Evolutionary conservation across 2,113 vertebrate genomes (phyloP).

Genomic region (Plecotus auritus): DNA sequence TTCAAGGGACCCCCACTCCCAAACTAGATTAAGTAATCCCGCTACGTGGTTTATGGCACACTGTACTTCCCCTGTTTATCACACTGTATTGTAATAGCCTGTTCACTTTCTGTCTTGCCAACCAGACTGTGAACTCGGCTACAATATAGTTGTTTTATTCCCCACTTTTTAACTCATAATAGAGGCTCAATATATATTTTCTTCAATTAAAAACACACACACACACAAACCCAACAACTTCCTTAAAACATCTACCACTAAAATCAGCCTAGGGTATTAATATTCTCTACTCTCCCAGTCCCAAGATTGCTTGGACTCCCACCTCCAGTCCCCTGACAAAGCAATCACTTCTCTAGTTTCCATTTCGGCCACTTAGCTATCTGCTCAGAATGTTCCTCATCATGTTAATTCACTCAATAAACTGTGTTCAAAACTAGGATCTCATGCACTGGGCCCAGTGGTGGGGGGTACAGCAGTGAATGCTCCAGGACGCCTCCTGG

Average conservation of each 20-base stretch:
- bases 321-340: background rate
- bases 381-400: background rate
- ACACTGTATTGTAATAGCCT: background rate
- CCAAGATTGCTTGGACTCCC: background rate
- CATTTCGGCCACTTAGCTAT: background rate
- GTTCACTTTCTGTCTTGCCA: background rate
- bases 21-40: background rate
- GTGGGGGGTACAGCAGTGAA: background rate
- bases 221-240: background rate
- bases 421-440: conserved; percentile 3
- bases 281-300: background rate
- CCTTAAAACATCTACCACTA: background rate
- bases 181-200: background rate
- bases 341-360: conserved; percentile 10
- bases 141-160: background rate
- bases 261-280: background rate
- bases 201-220: background rate
- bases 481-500: background rate
- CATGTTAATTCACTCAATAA: background rate
- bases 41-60: background rate
- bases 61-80: too few species aligned
- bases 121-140: background rate
- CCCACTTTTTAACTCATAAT: background rate
- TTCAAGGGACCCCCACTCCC: background rate
- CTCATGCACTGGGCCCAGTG: background rate